Base-by-base conservation (phyloP, 2,797 vertebrate genomes). In the Meda fulgida region DNA sequence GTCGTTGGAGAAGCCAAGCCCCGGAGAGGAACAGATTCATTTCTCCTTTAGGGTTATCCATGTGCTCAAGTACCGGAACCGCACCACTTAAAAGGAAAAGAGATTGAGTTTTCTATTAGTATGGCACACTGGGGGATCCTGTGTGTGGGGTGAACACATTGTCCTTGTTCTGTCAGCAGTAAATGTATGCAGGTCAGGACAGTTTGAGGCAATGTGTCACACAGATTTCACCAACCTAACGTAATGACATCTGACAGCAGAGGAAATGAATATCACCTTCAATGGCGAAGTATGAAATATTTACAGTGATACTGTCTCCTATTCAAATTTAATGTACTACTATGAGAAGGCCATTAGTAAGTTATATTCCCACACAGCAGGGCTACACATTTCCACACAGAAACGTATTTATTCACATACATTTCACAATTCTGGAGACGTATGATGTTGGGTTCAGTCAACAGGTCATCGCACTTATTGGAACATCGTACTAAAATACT, bases 101-200 rank as follows among this genome's bases (percentile, higher is more conserved):
- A 94, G 93, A 95, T 93, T 93, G 93, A 95, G 93, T 93, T 95
- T 94, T 95, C 92, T 92, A 93, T 93, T 93, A 92, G 92, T 90
- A 92, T 93, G 90, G 69, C 81, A 92, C 92, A 85, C 85, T 81
- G 82, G 89, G 76, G 90, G 90, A 85, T 71, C 21, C 83, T 58
- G 85, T 60, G 86, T 7, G 83, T 53, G 67, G 46, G 66, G 86
- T 34, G 85, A 86, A 72, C 55, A 87, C 86, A n/a, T 80, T 21
- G 91, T 92, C 93, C 92, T 93, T 93, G 89, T 87, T 31, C 82
- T 87, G 51, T 85, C 78, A 83, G 85, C 72, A 78, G 75, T 86
- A 83, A 81, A 81, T 76, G 81, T 71, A 77, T 67, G 84, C 83
- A 83, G 53, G 76, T 80, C 77, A 55, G 36, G 71, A 86, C 75